phyloP scores from a whole-genome alignment of 2,797 vertebrate species.

The Sebastes vulpes region DNA sequence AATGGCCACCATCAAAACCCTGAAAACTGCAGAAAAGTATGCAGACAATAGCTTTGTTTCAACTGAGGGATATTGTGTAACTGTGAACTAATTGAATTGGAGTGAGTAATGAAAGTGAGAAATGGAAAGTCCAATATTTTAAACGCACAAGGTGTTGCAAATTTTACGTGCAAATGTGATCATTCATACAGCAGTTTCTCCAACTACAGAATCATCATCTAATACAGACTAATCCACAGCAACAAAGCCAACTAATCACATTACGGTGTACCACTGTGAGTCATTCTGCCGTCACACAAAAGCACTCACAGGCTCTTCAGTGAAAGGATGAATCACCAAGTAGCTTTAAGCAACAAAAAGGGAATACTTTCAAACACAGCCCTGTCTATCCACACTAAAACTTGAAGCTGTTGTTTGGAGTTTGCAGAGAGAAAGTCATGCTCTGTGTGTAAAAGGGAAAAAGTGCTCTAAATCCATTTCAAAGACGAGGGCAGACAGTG shows the following conservation, averaged over 20 bases:
- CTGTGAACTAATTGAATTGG: background rate
- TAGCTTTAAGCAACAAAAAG: conserved; percentile 52
- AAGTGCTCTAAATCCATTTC: conserved; percentile 70
- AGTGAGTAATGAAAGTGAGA: background rate
- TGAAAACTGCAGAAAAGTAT: conserved; percentile 1
- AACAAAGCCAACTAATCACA: conserved; percentile 54
- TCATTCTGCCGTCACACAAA: conserved; percentile 38
- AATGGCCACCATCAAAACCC: conserved; percentile 19
- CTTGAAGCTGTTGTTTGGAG: conserved; percentile 49
- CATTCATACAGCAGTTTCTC: conserved; percentile 16
- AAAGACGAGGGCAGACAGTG: conserved; percentile 69
- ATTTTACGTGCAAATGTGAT: conserved; percentile 1
- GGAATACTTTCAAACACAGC: conserved; percentile 44
- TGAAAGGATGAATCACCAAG: conserved; percentile 51
- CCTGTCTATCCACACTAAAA: conserved; percentile 14
- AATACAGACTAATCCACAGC: conserved; percentile 33
- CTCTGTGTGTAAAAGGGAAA: conserved; percentile 60
- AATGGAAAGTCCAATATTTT: background rate
- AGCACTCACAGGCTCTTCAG: conserved; percentile 29
- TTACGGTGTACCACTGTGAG: conserved; percentile 47
- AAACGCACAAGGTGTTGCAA: background rate
- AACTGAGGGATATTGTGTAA: background rate
- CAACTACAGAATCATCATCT: conserved; percentile 8
- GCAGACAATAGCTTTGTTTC: background rate
- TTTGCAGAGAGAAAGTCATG: conserved; percentile 50